A percentile compares a stretch with the other conserved stretches of the same genome.
These are phyloP conservation scores for Xiphorhynchus elegans DNA, from an alignment of 2,113 vertebrate genomes.

Conservation along the genomic window DNA sequence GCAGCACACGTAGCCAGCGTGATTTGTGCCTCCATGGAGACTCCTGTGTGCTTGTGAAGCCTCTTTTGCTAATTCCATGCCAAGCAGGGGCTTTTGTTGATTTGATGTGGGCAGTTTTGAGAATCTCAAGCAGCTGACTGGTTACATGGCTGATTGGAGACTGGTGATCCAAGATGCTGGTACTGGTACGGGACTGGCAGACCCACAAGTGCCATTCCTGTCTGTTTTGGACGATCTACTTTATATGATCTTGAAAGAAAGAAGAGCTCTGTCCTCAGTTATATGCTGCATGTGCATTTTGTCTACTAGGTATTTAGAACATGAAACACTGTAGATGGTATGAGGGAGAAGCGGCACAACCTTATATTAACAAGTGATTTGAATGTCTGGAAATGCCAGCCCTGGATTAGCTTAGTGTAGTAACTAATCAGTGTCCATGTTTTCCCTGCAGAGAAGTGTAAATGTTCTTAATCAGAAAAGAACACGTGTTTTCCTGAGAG, in stretches of 20 bases:
- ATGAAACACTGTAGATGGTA: not conserved
- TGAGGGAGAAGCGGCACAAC: not conserved
- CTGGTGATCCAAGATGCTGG: not conserved
- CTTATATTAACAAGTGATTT: conserved; percentile 34
- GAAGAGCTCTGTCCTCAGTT: not conserved
- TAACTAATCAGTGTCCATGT: not conserved
- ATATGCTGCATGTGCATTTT: not conserved
- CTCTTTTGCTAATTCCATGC: not conserved
- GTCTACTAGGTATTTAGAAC: conserved; percentile 14
- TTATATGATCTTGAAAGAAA: not conserved
- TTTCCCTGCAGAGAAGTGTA: not conserved
- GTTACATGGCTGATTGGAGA: not conserved
- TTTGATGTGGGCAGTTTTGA: not conserved
- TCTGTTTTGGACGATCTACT: not conserved
- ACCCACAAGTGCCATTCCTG: not conserved
- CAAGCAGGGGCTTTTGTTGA: not conserved
- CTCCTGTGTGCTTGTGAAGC: not conserved
- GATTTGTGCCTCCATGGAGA: not conserved
- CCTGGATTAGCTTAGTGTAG: not conserved
- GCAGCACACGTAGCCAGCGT: rapidly evolving
- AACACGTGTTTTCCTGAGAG: not conserved
- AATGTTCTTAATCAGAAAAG: not conserved
- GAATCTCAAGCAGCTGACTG: not conserved
- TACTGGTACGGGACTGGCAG: not conserved
- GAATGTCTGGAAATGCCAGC: conserved; percentile 37